These are phyloP conservation scores for Phylloscopus trochilus DNA, from an alignment of 2,113 vertebrate species.

Conservation along the genomic window DNA sequence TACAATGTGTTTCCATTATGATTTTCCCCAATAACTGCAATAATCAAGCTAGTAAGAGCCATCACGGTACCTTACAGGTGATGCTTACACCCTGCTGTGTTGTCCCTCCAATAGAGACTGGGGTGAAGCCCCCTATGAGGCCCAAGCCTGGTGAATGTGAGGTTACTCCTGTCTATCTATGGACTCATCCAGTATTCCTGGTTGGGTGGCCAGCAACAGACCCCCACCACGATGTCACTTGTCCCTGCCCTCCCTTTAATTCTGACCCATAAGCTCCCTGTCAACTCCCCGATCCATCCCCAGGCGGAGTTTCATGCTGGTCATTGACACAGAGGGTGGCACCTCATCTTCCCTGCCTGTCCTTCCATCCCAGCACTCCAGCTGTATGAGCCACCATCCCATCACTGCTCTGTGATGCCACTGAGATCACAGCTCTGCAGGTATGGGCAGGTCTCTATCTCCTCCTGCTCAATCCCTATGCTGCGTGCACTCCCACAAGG, in stretches of 20 bases:
- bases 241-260: background rate
- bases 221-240: background rate
- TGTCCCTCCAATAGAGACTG: background rate
- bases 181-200: background rate
- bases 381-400: background rate
- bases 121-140: background rate
- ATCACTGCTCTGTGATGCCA: background rate
- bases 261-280: background rate
- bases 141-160: background rate
- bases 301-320: background rate
- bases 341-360: background rate
- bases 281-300: background rate
- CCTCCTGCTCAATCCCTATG: background rate
- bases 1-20: background rate
- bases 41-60: background rate
- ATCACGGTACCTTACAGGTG: background rate
- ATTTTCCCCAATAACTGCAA: background rate
- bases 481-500: background rate
- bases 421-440: background rate
- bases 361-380: background rate
- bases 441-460: rapidly evolving
- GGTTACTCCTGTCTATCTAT: background rate
- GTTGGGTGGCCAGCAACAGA: background rate
- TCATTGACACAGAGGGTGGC: background rate
- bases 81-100: background rate